Conservation (phyloP, 2,888 invertebrate genomes). For the Harpagoxenus sublaevis region DNA sequence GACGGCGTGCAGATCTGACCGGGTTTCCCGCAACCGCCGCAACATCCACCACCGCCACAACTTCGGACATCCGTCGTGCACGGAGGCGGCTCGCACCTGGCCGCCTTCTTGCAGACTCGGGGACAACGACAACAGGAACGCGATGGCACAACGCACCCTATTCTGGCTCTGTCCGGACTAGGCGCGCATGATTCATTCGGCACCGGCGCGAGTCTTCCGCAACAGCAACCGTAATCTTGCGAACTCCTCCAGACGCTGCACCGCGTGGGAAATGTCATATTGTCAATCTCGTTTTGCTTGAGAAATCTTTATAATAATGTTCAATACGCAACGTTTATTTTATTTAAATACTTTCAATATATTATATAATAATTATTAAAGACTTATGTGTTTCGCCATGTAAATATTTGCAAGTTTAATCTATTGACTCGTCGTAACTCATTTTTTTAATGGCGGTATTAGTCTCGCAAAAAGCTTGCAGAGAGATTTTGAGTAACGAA, state of each 20-base stretch:
- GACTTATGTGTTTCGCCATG: background rate
- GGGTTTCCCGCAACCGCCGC: conserved; percentile 79
- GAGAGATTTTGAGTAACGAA: background rate
- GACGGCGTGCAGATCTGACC: conserved; percentile 78
- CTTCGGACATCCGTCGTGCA: conserved; percentile 70
- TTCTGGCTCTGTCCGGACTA: background rate
- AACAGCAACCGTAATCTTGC: conserved; percentile 38
- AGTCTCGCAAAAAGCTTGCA: background rate
- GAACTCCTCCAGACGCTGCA: conserved; percentile 28
- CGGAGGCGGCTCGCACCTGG: conserved; percentile 54
- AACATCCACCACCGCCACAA: conserved; percentile 79
- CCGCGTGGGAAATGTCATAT: background rate
- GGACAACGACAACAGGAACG: conserved; percentile 77
- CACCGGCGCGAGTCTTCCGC: background rate
- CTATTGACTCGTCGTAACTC: background rate
- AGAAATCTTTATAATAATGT: background rate
- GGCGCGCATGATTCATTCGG: conserved; percentile 52
- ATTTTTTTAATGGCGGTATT: background rate
- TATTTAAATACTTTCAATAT: background rate
- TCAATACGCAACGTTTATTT: background rate
- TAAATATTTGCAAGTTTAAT: background rate
- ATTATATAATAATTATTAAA: background rate
- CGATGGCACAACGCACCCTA: conserved; percentile 46
- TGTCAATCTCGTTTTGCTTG: background rate
- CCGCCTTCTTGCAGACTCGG: conserved; percentile 68